These are phyloP conservation scores for Cygnus atratus DNA, from an alignment of 2,113 vertebrate genomes.

Conservation along the genomic window DNA sequence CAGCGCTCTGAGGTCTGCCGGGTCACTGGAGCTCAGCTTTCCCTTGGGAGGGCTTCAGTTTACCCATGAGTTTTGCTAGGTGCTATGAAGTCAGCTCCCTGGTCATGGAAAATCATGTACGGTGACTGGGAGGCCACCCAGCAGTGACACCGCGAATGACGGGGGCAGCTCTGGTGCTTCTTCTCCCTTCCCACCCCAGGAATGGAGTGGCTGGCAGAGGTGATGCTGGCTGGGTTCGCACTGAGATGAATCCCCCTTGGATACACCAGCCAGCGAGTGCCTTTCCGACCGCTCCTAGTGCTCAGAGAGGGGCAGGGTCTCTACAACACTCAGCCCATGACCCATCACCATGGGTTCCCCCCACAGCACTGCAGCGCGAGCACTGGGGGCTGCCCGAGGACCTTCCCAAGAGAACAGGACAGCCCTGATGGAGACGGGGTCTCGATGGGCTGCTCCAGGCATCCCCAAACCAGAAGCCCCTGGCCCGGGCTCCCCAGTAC, in stretches of 20 bases:
- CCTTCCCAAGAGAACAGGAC: not conserved
- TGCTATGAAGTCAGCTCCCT: not conserved
- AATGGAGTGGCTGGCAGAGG: not conserved
- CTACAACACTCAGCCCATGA: not conserved
- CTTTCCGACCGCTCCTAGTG: not conserved
- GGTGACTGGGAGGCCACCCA: not conserved
- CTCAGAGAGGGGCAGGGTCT: not conserved
- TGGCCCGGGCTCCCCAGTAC: not conserved
- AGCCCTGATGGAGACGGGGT: not conserved
- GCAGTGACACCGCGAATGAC: not conserved
- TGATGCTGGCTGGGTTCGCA: not conserved
- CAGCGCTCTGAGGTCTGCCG: not conserved
- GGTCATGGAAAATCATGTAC: not conserved
- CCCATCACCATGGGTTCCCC: fast-evolving
- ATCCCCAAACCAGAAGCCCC: not conserved
- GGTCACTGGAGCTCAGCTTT: constrained; percentile 32
- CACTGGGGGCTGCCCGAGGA: not conserved
- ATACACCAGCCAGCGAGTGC: not conserved
- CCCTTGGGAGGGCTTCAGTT: not conserved
- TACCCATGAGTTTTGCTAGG: not conserved
- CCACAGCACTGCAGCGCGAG: fast-evolving
- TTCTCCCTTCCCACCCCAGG: not conserved
- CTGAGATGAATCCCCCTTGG: not conserved
- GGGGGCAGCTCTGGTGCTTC: not conserved
- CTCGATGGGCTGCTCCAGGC: not conserved